Conservation (phyloP, 2,113 vertebrate genomes). For the Passerina amoena region DNA sequence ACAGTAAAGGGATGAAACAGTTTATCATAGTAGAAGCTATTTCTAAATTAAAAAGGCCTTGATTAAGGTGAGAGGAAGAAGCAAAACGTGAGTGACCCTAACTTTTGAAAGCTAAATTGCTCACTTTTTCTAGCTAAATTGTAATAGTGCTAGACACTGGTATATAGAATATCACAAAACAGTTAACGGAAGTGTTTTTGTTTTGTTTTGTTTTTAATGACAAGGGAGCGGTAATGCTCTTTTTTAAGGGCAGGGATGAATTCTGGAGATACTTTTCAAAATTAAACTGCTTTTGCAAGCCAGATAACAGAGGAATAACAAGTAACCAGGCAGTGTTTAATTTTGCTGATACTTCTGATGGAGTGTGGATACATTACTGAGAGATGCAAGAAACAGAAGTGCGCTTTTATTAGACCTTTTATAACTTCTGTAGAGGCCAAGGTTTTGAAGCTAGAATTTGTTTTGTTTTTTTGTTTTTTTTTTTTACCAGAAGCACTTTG, state of each 20-base stretch:
- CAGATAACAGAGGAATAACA: background rate
- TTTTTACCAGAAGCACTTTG: background rate
- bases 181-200: background rate
- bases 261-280: background rate
- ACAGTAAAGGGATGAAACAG: background rate
- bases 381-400: background rate
- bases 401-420: background rate
- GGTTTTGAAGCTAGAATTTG: background rate
- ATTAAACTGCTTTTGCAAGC: background rate
- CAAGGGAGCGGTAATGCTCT: background rate
- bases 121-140: background rate
- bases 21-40: background rate
- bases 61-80: background rate
- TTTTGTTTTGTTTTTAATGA: background rate
- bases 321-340: background rate
- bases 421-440: background rate
- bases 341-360: background rate
- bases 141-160: background rate
- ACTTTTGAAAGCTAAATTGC: background rate
- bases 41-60: background rate
- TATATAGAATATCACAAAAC: background rate
- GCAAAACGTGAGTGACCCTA: accelerated
- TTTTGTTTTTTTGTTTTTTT: background rate
- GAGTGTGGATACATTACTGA: background rate
- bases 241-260: background rate